Evolutionary conservation across 2,113 vertebrate genomes (phyloP).

Genomic region (Oncorhynchus clarkii): DNA sequence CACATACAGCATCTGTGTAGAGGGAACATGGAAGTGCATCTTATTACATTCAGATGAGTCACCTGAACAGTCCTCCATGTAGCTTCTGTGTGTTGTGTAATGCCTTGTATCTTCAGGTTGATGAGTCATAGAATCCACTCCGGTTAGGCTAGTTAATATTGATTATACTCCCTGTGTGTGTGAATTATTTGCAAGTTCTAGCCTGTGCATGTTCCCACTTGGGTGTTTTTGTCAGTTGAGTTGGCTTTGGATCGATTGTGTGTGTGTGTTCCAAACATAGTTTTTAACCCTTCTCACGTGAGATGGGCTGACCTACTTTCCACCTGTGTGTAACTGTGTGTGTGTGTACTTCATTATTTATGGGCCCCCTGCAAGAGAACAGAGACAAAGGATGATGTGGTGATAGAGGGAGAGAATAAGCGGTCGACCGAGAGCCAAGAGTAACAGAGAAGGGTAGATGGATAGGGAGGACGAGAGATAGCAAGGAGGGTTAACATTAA

Average conservation of each 20-base stretch:
- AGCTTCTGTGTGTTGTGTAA: not conserved
- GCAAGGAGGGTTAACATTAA: not conserved
- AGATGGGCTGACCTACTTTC: not conserved
- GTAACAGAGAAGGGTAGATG: not conserved
- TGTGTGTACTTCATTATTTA: conserved; percentile 6
- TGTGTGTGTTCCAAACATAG: not conserved
- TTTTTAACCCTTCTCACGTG: not conserved
- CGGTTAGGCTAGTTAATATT: not conserved
- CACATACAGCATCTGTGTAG: no score
- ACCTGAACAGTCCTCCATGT: no score
- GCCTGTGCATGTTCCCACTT: no score
- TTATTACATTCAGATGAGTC: no score
- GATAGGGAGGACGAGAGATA: not conserved
- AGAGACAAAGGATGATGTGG: not conserved
- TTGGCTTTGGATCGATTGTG: not conserved
- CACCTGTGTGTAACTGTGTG: not conserved
- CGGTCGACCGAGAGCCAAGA: no score
- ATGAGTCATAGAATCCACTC: no score
- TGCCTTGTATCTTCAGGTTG: no score
- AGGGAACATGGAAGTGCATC: no score
- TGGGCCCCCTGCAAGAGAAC: not conserved
- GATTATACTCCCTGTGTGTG: not conserved
- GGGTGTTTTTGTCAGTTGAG: no score
- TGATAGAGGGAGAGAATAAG: not conserved
- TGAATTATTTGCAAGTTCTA: not conserved